Conservation (phyloP, 1,140 invertebrate species). For the Drosophila punjabiensis region DNA sequence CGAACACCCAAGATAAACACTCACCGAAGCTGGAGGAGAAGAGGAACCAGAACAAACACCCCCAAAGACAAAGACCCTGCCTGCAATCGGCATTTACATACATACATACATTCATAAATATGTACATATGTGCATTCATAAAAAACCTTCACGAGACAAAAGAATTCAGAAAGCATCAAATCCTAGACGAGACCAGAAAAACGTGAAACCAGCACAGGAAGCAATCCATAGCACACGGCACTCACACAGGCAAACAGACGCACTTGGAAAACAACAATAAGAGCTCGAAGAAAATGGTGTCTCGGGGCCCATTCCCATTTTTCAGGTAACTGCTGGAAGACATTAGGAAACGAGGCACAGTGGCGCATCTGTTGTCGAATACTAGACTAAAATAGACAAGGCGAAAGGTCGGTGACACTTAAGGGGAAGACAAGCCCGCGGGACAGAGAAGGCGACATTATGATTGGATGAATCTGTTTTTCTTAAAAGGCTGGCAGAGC, state of each 20-base stretch:
- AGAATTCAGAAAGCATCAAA: slow-evolving; percentile 76
- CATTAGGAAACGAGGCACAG: slow-evolving; percentile 66
- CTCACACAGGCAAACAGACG: slow-evolving; percentile 40
- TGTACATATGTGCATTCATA: slow-evolving; percentile 46
- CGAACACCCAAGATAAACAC: slow-evolving; percentile 31
- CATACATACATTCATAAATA: background rate
- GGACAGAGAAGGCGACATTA: background rate
- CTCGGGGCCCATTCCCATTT: slow-evolving; percentile 39
- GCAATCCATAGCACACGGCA: slow-evolving; percentile 49
- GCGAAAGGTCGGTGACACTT: slow-evolving; percentile 41
- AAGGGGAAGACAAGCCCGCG: slow-evolving; percentile 5
- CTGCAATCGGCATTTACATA: slow-evolving; percentile 2
- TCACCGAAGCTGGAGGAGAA: slow-evolving; percentile 24
- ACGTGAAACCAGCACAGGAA: slow-evolving; percentile 65
- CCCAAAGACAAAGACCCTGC: slow-evolving; percentile 38
- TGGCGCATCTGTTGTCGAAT: slow-evolving; percentile 16
- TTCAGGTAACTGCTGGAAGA: slow-evolving; percentile 71
- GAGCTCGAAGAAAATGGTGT: slow-evolving; percentile 73
- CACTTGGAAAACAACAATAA: slow-evolving; percentile 29
- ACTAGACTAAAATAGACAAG: slow-evolving; percentile 23
- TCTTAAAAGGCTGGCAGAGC: background rate
- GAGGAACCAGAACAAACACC: slow-evolving; percentile 47
- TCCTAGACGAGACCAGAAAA: slow-evolving; percentile 71
- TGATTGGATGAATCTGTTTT: background rate
- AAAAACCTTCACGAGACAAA: slow-evolving; percentile 74